phyloP scores from a whole-genome alignment of 2,797 vertebrate species.

The Falco berigora region DNA sequence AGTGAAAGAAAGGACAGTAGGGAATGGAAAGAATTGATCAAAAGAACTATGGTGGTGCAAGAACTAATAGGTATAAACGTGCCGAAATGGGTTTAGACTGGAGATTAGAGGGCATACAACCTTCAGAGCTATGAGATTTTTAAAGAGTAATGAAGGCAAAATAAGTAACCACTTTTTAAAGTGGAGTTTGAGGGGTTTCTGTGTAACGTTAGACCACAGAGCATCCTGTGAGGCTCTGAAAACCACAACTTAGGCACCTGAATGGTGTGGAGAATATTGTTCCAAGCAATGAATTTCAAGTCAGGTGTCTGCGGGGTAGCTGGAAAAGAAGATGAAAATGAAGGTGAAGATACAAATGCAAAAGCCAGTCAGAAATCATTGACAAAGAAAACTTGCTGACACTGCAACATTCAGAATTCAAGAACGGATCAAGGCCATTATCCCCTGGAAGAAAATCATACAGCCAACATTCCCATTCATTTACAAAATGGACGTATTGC shows the following conservation, averaged over 20 bases:
- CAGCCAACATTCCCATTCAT: background rate
- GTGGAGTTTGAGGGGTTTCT: background rate
- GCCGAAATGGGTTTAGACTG: background rate
- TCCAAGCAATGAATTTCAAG: background rate
- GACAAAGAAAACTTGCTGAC: background rate
- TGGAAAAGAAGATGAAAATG: background rate
- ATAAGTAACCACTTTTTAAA: background rate
- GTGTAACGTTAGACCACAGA: background rate
- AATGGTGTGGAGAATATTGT: background rate
- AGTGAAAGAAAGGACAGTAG: background rate
- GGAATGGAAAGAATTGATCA: background rate
- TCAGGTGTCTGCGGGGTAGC: background rate
- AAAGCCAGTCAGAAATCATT: background rate
- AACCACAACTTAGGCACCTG: background rate
- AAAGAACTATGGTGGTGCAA: background rate
- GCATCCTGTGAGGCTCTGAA: background rate
- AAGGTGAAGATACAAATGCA: background rate
- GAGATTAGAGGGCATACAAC: background rate
- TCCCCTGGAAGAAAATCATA: background rate
- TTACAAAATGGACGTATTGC: background rate
- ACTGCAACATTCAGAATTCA: background rate
- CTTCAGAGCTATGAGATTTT: background rate
- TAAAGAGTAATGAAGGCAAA: background rate
- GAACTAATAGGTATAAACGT: background rate
- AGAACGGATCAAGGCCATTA: background rate